Conservation (phyloP, 2,113 vertebrate species). For the Hyperoodon ampullatus region DNA sequence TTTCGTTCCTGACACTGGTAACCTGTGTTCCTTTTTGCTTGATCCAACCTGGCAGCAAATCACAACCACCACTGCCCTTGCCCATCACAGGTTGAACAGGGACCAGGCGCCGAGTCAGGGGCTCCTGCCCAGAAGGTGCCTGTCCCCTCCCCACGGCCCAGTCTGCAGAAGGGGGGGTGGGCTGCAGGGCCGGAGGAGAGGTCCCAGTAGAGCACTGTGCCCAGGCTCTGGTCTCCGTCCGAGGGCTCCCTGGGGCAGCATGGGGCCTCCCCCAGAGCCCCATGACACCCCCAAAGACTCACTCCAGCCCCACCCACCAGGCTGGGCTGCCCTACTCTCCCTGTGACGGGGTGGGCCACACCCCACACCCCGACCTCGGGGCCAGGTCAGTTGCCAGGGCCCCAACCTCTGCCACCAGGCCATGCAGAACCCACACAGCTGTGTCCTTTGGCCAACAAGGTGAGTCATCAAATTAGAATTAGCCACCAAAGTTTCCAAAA, state of each 20-base stretch:
- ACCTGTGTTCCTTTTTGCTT: not conserved
- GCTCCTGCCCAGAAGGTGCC: not conserved
- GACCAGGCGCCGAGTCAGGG: not conserved
- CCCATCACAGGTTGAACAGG: not conserved
- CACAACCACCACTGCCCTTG: no score
- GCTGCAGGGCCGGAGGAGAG: no score
- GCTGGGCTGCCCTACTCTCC: not conserved
- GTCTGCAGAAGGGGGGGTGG: not conserved
- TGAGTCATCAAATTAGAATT: not conserved
- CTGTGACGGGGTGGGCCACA: rapidly evolving
- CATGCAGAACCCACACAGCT: not conserved
- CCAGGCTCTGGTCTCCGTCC: not conserved
- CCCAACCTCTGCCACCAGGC: no score
- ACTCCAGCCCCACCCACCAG: not conserved
- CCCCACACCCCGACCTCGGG: not conserved
- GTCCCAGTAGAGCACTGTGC: no score
- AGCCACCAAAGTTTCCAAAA: not conserved
- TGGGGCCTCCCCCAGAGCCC: not conserved
- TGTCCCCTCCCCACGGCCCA: not conserved
- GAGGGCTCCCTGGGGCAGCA: not conserved
- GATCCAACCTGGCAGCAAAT: not conserved
- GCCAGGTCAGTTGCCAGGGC: not conserved
- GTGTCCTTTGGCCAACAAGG: not conserved
- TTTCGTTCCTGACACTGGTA: not conserved
- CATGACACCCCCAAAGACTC: not conserved